A percentile compares a stretch with the other conserved stretches of the same genome.
These are phyloP conservation scores for Idris sp. DNA, from an alignment of 1,140 invertebrate species.

Conservation along the genomic window DNA sequence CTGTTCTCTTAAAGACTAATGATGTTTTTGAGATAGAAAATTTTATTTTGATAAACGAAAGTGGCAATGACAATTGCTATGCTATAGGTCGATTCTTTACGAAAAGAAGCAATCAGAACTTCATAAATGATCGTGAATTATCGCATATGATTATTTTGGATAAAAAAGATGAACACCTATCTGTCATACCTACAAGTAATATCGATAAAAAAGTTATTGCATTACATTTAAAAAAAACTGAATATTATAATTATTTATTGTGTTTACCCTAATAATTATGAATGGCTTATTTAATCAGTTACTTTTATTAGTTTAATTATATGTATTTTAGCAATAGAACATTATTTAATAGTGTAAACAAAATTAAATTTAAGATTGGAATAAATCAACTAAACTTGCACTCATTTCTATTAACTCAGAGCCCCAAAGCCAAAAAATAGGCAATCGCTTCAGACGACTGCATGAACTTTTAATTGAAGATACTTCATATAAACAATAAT, in stretches of 20 bases:
- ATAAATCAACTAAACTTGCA: too few relatives aligned
- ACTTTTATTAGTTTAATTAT: too few relatives aligned
- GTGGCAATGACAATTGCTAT: constrained; percentile 4
- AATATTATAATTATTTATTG: neutral
- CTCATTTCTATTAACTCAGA: too few relatives aligned
- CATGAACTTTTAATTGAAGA: too few relatives aligned
- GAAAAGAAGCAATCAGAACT: neutral
- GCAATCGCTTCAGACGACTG: too few relatives aligned
- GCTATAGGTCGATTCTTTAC: constrained; percentile 9
- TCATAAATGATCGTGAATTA: constrained; percentile 4
- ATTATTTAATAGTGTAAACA: too few relatives aligned
- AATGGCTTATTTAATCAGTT: neutral
- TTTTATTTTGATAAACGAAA: constrained; percentile 6
- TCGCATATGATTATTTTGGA: constrained; percentile 1
- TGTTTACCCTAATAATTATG: neutral
- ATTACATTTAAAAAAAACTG: constrained; percentile 3
- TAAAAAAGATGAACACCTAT: constrained; percentile 4
- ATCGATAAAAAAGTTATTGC: constrained; percentile 7
- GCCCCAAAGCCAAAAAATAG: too few relatives aligned
- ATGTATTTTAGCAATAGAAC: too few relatives aligned
- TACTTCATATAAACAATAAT: too few relatives aligned
- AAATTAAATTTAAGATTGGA: too few relatives aligned
- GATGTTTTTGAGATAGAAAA: constrained; percentile 25
- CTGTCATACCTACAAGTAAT: neutral
- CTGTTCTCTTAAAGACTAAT: constrained; percentile 3